Base-by-base conservation (phyloP, 1,140 invertebrate species). In the Drosophila azteca region DNA sequence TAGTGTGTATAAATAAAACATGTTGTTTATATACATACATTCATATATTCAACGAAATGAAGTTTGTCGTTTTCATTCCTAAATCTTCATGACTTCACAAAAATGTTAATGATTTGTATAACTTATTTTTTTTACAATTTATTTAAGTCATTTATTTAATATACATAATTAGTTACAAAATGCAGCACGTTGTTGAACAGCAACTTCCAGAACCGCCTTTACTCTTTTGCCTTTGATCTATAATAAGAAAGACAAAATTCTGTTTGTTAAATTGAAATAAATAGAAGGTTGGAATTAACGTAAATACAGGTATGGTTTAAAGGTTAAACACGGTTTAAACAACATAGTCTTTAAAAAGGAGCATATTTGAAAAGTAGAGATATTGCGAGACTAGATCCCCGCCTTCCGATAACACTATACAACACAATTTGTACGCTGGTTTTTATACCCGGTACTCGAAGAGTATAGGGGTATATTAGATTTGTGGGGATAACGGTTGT, bases 191-290 rank as follows among this genome's bases (percentile, higher is more conserved):
- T 74, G 96, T 95, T 78, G 96, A 97, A 94, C 97, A 98, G 94
- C 96, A 97, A 94, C 96, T 96, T 93, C 96, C 97, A 67, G 96
- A 96, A 68, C 97, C 96, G 71, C 96, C 96, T 95, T 98, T 98
- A 93, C 96, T 97, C 92, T 98, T 98, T 93, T 97, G 96, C 93
- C 97, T 95, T 94, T 97, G 96, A 95, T 97, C 97, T 97, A 11
- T 22, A 39, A 31, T 20, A 3, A 26, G 48, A 35, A 13, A 20
- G 15, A 50, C 15, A 2, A 15, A 64, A n/a, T 22, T 11, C 13
- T 8, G 35, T 41, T 17, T n/a, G 2, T 22, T 13, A 15, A 6
- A 31, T 26, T 15, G 6, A 26, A 3, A n/a, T 9, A 9, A 31
- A 48, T 60, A 29, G 9, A 53, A 26, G 24, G 3, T 26, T 39